Evolutionary conservation across 2,888 invertebrate species (phyloP), one percentile per base, ranked within the genome.

Genomic region (Leucophenga montana): DNA sequence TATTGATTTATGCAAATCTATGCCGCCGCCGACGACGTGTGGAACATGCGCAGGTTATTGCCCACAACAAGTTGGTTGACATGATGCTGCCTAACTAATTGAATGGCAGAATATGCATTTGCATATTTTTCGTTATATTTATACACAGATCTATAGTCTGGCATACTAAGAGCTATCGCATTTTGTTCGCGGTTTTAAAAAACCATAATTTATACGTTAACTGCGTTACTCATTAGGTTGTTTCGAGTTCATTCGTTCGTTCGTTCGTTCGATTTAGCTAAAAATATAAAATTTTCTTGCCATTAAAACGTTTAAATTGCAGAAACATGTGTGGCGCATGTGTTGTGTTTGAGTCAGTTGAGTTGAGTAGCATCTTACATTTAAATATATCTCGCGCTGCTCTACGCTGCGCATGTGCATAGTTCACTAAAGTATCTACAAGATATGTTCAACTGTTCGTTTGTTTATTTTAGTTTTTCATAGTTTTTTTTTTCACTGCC

Each of bases 1-100:
- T 83, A 81, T 83, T 75, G 82, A 80, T 80, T 80, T 81, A 81
- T 84, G 82, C 73, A 74, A 82, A 81, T 84, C 65, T 61, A 56
- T 68, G 27, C 54, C 33, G 31, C 4, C 11, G 14, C 16, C 54
- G 31, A 3, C 11, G 14, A n/a, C 54, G 50, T 48, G 46, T 61
- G 27, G 14, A 18, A 16, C 16, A 13, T 27, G 27, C 27, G 14
- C 18, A 27, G 22, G 56, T 57, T 20, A 57, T 57, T 57, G 22
- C 4, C 56, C 20, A 50, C 64, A 31, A 50, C 48, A 48, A 48
- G 31, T 50, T 20, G 18, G 3, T 16, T 54, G 14, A 54, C 65
- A 73, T 79, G 78, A 13, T 39, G 39, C 50, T 50, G 50, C n/a
- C 18, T 1, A 16, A 1, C 18, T 11, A 50, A n/a, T 11, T 4